These are phyloP conservation scores for Cephalopachus bancanus DNA, from an alignment of 2,797 vertebrate species.

Conservation along the genomic window DNA sequence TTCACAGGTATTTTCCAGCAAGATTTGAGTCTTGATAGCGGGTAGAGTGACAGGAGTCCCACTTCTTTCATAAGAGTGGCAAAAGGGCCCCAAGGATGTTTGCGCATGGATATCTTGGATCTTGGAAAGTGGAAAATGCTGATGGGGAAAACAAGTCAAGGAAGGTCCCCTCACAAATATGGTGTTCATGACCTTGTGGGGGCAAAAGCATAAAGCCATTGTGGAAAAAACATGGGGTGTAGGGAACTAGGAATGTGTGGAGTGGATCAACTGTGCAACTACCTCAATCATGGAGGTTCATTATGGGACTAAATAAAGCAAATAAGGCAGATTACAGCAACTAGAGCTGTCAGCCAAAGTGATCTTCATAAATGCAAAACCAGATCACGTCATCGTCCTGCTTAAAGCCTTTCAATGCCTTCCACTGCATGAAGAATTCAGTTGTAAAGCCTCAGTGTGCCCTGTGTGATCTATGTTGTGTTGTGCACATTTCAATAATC, in stretches of 20 bases:
- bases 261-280: accelerated
- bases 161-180: background rate
- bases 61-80: background rate
- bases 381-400: no score
- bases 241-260: background rate
- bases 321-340: background rate
- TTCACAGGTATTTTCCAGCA: background rate
- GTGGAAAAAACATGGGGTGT: background rate
- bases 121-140: background rate
- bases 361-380: background rate
- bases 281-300: background rate
- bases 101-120: background rate
- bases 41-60: background rate
- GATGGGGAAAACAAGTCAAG: slow-evolving; percentile 13
- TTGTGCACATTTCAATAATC: background rate
- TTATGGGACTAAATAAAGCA: background rate
- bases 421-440: background rate
- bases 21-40: background rate
- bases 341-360: background rate
- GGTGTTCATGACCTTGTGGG: background rate
- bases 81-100: background rate
- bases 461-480: background rate
- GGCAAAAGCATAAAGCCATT: background rate
- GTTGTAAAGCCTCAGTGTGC: background rate
- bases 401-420: background rate